These are phyloP conservation scores for Drosophila leontia DNA, from an alignment of 1,140 invertebrate species.

Conservation along the genomic window DNA sequence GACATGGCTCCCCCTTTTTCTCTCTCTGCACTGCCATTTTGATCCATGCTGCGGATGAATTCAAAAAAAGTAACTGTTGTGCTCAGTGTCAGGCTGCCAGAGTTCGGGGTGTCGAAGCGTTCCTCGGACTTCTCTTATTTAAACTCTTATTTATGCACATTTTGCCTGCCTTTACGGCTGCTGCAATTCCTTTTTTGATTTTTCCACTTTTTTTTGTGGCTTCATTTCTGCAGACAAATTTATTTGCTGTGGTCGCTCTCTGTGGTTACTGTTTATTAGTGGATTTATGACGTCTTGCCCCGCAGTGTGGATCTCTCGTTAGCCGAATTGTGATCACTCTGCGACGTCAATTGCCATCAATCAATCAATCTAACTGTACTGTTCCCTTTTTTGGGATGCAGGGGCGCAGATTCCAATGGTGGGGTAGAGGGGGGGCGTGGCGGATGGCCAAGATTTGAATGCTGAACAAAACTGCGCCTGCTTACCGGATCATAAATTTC, in stretches of 20 bases:
- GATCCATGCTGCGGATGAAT: conserved; percentile 21
- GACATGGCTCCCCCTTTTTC: background rate
- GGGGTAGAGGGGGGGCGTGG: background rate
- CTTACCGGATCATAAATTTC: conserved; percentile 84
- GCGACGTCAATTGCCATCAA: conserved; percentile 73
- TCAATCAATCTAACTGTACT: conserved; percentile 63
- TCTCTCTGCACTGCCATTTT: conserved; percentile 8
- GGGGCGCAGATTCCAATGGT: conserved; percentile 3
- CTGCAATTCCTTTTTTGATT: conserved; percentile 4
- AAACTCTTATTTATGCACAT: conserved; percentile 78
- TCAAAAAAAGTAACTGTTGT: conserved; percentile 77
- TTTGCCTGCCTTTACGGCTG: conserved; percentile 16
- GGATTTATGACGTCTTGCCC: conserved; percentile 69
- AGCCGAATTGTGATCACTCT: conserved; percentile 68
- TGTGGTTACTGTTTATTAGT: conserved; percentile 60
- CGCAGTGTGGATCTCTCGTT: conserved; percentile 54
- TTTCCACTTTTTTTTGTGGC: conserved; percentile 51
- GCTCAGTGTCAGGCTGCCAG: conserved; percentile 39
- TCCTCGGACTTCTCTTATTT: conserved; percentile 64
- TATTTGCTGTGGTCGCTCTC: conserved; percentile 47
- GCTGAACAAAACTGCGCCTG: conserved; percentile 83
- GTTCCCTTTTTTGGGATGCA: conserved; percentile 17
- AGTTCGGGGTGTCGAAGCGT: conserved; percentile 63
- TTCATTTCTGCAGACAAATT: conserved; percentile 76
- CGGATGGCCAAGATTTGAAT: conserved; percentile 43